These are phyloP conservation scores for Thomomys bottae DNA, from an alignment of 2,113 vertebrate genomes.

Conservation along the genomic window DNA sequence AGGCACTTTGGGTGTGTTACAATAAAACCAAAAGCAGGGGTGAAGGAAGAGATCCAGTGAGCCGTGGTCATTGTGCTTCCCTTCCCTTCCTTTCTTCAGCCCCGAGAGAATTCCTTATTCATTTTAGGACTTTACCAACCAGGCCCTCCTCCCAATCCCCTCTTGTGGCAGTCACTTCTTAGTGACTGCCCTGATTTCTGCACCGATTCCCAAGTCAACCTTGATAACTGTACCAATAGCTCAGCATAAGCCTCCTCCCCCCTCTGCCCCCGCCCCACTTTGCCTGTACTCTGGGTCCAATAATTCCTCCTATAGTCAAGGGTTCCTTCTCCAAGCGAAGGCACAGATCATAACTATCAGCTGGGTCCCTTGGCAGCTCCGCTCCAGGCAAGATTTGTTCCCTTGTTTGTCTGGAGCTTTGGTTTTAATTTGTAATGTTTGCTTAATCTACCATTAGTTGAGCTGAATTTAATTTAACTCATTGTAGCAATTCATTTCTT, in stretches of 20 bases:
- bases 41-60: neutral
- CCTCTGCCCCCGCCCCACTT: too few species aligned
- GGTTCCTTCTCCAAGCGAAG: neutral
- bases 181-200: neutral
- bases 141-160: neutral
- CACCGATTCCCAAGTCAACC: neutral
- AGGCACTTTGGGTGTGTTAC: neutral
- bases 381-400: constrained; percentile 65
- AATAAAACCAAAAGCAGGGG: neutral
- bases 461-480: constrained; percentile 74
- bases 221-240: neutral
- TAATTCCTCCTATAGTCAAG: neutral
- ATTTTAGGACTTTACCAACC: neutral
- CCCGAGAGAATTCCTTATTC: neutral
- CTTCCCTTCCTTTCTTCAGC: neutral
- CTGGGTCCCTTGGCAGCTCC: neutral
- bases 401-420: constrained; percentile 79
- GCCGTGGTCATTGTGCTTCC: accelerated
- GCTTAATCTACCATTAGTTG: constrained; percentile 58
- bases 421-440: constrained; percentile 81
- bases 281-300: neutral
- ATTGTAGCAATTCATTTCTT: constrained; percentile 69
- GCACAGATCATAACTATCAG: neutral
- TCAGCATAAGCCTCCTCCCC: neutral
- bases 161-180: accelerated